A percentile compares a stretch with the other conserved stretches of the same genome.
These are phyloP conservation scores for Rhagonycha fulva DNA, from an alignment of 2,888 invertebrate species.

Conservation along the genomic window DNA sequence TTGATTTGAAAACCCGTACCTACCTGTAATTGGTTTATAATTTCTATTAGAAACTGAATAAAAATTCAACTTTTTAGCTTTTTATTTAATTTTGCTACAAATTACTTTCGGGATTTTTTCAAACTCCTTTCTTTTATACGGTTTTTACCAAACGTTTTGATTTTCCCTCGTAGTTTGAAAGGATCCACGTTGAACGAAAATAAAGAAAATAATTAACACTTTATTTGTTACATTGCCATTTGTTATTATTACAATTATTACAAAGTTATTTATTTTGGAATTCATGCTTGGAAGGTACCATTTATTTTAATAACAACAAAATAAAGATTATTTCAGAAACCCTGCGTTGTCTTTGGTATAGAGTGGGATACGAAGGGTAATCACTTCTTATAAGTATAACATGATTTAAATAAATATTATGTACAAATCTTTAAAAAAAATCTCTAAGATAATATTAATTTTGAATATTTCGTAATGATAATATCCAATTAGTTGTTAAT, in stretches of 20 bases:
- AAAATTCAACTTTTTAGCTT: too few relatives aligned
- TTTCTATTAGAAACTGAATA: too few relatives aligned
- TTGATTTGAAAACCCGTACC: too few relatives aligned
- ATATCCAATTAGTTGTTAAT: too few relatives aligned
- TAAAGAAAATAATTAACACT: background rate
- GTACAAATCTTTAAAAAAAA: background rate
- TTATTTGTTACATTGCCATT: background rate
- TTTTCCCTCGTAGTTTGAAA: too few relatives aligned
- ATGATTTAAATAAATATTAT: background rate
- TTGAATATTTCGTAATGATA: background rate
- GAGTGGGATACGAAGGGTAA: background rate
- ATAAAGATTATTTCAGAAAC: background rate
- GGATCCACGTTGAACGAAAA: background rate
- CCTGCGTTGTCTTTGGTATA: conserved; percentile 2
- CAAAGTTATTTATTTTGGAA: background rate
- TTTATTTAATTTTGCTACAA: too few relatives aligned
- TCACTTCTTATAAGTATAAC: background rate
- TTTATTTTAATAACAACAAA: background rate
- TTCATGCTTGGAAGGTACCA: background rate
- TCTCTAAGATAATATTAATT: background rate
- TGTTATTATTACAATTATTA: background rate
- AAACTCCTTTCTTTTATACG: too few relatives aligned
- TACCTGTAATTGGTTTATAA: too few relatives aligned
- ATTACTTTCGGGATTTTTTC: too few relatives aligned
- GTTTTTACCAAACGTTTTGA: too few relatives aligned